Percentiles rank a stretch among this genome's conserved stretches.
phyloP scores from a whole-genome alignment of 2,797 vertebrate species.

The Amazona ochrocephala region DNA sequence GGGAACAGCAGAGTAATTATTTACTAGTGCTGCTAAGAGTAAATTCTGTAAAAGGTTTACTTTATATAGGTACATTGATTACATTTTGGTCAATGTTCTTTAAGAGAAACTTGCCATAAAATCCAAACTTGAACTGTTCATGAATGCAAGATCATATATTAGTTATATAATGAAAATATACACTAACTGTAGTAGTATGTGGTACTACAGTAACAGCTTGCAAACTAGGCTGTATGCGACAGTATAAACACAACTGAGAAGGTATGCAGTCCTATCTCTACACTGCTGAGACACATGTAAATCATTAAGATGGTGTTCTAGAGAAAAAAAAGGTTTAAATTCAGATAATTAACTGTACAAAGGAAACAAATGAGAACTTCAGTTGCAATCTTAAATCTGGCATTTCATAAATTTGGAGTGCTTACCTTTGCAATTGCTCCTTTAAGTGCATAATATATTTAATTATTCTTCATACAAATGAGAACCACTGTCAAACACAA shows the following conservation, averaged over 20 bases:
- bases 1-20: background rate
- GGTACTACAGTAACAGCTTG: background rate
- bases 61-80: background rate
- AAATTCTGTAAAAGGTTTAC: background rate
- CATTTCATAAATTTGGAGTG: background rate
- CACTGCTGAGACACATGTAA: background rate
- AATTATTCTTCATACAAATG: background rate
- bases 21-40: background rate
- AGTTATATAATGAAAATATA: background rate
- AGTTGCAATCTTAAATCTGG: background rate
- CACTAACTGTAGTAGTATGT: background rate
- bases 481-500: background rate
- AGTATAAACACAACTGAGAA: background rate
- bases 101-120: background rate
- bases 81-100: background rate
- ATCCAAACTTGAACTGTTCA: background rate
- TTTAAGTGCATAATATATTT: background rate
- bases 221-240: background rate
- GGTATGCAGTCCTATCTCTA: background rate
- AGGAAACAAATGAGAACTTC: background rate
- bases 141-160: background rate
- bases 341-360: background rate
- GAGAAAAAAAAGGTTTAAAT: background rate
- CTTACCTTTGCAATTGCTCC: background rate
- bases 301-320: background rate